Conservation (phyloP, 2,797 vertebrate genomes). For the Scyliorhinus canicula region DNA sequence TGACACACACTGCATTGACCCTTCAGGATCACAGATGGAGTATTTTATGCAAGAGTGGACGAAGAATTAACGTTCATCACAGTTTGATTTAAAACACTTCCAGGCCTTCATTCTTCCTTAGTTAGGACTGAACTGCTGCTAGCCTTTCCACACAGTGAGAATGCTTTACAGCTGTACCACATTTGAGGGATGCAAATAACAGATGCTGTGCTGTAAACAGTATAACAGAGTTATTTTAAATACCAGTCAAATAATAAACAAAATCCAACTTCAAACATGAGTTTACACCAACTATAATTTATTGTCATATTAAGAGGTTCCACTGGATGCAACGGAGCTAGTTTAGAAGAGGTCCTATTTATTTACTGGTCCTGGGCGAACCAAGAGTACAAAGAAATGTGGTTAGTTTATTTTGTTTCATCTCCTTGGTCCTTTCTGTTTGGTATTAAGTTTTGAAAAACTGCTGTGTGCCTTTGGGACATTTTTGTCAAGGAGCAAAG, state of each 20-base stretch:
- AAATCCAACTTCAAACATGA: background rate
- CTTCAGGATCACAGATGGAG: constrained; percentile 1
- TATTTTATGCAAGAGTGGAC: background rate
- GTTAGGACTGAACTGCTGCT: background rate
- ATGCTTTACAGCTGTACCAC: background rate
- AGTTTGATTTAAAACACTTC: constrained; percentile 5
- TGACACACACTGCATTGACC: background rate
- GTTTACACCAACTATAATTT: background rate
- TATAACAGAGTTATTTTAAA: background rate
- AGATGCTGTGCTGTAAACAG: background rate
- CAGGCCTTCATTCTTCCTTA: background rate
- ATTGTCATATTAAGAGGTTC: background rate
- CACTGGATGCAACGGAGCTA: background rate
- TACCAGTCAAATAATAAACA: background rate
- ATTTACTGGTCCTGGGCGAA: background rate
- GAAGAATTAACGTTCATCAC: background rate
- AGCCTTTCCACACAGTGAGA: background rate
- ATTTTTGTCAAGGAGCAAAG: background rate
- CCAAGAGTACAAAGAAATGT: background rate
- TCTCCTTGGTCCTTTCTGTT: background rate
- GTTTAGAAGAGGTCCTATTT: background rate
- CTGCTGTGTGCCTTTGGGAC: background rate
- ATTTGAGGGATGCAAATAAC: background rate
- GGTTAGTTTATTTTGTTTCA: background rate
- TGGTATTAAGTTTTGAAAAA: background rate